Percentiles rank a stretch among this genome's conserved stretches.
phyloP scores from a whole-genome alignment of 2,888 invertebrate genomes.

The Ecliptopera silaceata region DNA sequence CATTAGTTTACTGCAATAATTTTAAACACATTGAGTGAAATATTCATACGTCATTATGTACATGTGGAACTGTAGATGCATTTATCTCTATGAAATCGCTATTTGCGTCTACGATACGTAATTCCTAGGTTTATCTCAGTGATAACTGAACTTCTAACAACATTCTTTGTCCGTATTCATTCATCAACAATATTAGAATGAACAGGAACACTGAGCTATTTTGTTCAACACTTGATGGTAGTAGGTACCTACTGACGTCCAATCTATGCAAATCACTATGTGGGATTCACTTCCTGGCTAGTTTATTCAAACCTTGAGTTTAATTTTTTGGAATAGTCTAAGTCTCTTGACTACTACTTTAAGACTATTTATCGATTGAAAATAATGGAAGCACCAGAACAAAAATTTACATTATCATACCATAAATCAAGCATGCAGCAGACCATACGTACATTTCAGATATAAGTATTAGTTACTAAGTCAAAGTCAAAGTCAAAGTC shows the following conservation, averaged over 20 bases:
- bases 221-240: slow-evolving; percentile 2
- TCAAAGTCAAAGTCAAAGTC: no score
- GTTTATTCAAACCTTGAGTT: background rate
- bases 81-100: background rate
- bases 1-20: no score
- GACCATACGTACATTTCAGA: no score
- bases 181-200: slow-evolving; percentile 11
- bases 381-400: no score
- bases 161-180: slow-evolving; percentile 1
- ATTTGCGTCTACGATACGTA: background rate
- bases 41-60: background rate
- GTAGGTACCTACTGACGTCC: background rate
- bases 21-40: no score
- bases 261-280: slow-evolving; percentile 1
- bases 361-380: no score
- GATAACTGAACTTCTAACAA: slow-evolving; percentile 15
- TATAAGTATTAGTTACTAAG: no score
- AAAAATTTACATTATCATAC: no score
- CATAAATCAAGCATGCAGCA: no score
- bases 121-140: slow-evolving; percentile 1
- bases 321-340: no score
- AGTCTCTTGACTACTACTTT: no score
- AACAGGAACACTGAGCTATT: slow-evolving; percentile 14
- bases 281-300: slow-evolving; percentile 7
- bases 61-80: background rate